A percentile compares a stretch with the other conserved stretches of the same genome.
These are phyloP conservation scores for Scaptomyza tumidula DNA, from an alignment of 2,888 invertebrate species.

Conservation along the genomic window DNA sequence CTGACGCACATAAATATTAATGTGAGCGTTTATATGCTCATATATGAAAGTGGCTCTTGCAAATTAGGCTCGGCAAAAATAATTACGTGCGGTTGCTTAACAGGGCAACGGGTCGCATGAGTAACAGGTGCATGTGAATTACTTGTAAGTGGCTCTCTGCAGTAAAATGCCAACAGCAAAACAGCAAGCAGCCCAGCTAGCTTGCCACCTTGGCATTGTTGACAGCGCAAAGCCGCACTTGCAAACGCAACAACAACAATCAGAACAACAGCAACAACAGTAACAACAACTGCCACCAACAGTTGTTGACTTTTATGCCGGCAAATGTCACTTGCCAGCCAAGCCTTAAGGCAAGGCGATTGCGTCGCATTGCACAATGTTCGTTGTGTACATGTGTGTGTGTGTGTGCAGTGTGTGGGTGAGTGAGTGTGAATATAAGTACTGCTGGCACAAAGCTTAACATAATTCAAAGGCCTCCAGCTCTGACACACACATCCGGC, in stretches of 20 bases:
- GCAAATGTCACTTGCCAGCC: constrained; percentile 74
- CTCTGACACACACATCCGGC: constrained; percentile 31
- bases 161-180: constrained; percentile 35
- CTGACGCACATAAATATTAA: constrained; percentile 36
- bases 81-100: constrained; percentile 43
- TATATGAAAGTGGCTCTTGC: constrained; percentile 12
- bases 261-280: constrained; percentile 38
- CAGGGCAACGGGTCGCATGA: constrained; percentile 45
- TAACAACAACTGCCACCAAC: constrained; percentile 54
- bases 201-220: constrained; percentile 62
- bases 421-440: constrained; percentile 46
- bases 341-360: constrained; percentile 49
- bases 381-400: constrained; percentile 10
- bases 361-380: constrained; percentile 13
- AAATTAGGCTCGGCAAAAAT: constrained; percentile 52
- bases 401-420: constrained; percentile 11
- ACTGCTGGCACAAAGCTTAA: constrained; percentile 69
- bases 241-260: constrained; percentile 42
- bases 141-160: constrained; percentile 69
- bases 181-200: constrained; percentile 15
- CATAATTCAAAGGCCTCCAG: constrained; percentile 68
- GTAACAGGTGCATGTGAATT: constrained; percentile 63
- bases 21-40: constrained; percentile 17
- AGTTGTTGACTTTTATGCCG: constrained; percentile 79
- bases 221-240: constrained; percentile 72